phyloP scores from a whole-genome alignment of 2,113 vertebrate species.

The Rhizomys pruinosus region DNA sequence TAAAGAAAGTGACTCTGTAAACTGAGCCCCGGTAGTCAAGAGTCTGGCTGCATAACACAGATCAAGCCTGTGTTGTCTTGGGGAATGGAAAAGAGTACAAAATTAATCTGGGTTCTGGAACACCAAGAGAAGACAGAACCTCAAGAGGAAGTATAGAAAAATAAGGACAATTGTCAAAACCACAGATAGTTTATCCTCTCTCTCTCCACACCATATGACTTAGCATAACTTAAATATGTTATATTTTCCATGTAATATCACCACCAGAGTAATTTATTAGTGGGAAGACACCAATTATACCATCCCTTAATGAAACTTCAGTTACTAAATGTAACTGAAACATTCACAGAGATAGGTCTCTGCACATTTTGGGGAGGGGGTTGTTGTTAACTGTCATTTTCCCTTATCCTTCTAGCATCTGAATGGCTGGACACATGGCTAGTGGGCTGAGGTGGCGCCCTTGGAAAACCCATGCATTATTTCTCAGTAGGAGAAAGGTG shows the following conservation, averaged over 20 bases:
- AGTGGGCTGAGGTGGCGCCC: background rate
- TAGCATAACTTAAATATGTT: conserved; percentile 59
- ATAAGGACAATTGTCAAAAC: background rate
- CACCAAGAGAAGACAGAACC: conserved; percentile 71
- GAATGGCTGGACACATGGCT: background rate
- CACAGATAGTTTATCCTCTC: conserved; percentile 62
- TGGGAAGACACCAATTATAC: too few relatives aligned
- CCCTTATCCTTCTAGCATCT: background rate
- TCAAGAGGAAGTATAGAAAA: conserved; percentile 63
- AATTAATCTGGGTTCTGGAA: too few relatives aligned
- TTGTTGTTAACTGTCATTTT: background rate
- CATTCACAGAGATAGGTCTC: background rate
- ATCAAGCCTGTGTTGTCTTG: conserved; percentile 58
- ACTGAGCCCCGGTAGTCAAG: conserved; percentile 44
- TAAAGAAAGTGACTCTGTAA: conserved; percentile 71
- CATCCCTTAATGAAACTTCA: background rate
- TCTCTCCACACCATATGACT: conserved; percentile 46
- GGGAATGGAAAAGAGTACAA: too few relatives aligned
- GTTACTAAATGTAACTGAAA: background rate
- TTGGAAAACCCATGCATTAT: too few relatives aligned
- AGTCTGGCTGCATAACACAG: background rate
- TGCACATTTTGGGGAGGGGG: background rate
- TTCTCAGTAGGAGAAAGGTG: background rate
- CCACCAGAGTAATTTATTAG: background rate
- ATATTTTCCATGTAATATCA: background rate